Percentiles rank a stretch among this genome's conserved stretches.
phyloP scores from a whole-genome alignment of 2,888 invertebrate species.

The Archaeoteleia sp. region DNA sequence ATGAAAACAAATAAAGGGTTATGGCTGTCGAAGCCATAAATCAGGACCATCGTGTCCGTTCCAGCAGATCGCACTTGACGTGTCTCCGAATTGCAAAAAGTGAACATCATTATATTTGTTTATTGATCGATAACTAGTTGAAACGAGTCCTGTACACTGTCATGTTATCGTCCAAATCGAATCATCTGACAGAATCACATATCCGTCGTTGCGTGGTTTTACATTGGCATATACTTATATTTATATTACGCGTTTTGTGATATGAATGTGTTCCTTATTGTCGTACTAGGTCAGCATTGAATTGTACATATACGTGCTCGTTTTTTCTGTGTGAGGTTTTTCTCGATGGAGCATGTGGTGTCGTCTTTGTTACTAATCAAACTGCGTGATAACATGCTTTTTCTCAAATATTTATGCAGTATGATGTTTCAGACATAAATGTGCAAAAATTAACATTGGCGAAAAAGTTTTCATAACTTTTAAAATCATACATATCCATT shows the following conservation, averaged over 20 bases:
- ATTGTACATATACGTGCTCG: constrained; percentile 31
- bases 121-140: constrained; percentile 17
- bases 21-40: constrained; percentile 20
- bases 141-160: constrained; percentile 23
- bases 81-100: constrained; percentile 28
- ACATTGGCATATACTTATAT: constrained; percentile 7
- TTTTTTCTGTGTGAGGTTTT: constrained; percentile 41
- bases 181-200: constrained; percentile 34
- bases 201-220: constrained; percentile 26
- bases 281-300: constrained; percentile 41
- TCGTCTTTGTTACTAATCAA: constrained; percentile 55
- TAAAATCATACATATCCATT: no score
- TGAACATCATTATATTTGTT: constrained; percentile 14
- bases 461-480: no score
- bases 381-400: constrained; percentile 22
- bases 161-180: constrained; percentile 39
- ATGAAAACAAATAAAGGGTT: no score
- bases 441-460: constrained; percentile 5
- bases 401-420: constrained; percentile 19
- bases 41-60: constrained; percentile 55
- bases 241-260: constrained; percentile 28
- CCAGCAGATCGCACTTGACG: constrained; percentile 70
- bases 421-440: constrained; percentile 22
- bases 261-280: constrained; percentile 38
- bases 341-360: constrained; percentile 63